Conservation (phyloP, 1,140 invertebrate species). For the Lordiphosa mommai region DNA sequence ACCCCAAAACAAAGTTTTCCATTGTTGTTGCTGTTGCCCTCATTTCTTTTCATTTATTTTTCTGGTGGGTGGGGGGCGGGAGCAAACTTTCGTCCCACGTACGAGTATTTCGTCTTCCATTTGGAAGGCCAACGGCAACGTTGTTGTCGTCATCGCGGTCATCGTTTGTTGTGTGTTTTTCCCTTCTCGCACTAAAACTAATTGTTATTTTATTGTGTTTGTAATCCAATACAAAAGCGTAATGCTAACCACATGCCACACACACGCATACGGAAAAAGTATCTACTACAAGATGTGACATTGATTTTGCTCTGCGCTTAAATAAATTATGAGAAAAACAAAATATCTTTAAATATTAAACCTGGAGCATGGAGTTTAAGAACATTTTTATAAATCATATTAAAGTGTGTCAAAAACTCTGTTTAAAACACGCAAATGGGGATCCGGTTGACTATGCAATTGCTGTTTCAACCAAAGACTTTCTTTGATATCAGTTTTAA, state of each 20-base stretch:
- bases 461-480: no score
- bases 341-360: no score
- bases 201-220: slow-evolving; percentile 51
- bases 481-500: no score
- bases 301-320: slow-evolving; percentile 3
- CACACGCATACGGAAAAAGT: slow-evolving; percentile 10
- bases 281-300: not conserved
- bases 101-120: slow-evolving; percentile 1
- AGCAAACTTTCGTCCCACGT: not conserved
- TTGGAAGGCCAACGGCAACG: slow-evolving; percentile 6
- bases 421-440: no score
- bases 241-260: slow-evolving; percentile 17
- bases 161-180: slow-evolving; percentile 15
- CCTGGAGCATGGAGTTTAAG: no score
- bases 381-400: no score
- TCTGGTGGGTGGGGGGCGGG: not conserved
- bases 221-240: slow-evolving; percentile 38
- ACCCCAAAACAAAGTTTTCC: no score
- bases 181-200: slow-evolving; percentile 39
- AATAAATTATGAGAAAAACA: slow-evolving; percentile 7
- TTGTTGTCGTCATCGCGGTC: slow-evolving; percentile 2
- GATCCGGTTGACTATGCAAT: no score
- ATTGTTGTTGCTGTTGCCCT: not conserved
- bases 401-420: no score
- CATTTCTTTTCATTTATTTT: slow-evolving; percentile 5